Evolutionary conservation across 2,113 vertebrate species (phyloP).

Genomic region (Larimichthys polyactis): DNA sequence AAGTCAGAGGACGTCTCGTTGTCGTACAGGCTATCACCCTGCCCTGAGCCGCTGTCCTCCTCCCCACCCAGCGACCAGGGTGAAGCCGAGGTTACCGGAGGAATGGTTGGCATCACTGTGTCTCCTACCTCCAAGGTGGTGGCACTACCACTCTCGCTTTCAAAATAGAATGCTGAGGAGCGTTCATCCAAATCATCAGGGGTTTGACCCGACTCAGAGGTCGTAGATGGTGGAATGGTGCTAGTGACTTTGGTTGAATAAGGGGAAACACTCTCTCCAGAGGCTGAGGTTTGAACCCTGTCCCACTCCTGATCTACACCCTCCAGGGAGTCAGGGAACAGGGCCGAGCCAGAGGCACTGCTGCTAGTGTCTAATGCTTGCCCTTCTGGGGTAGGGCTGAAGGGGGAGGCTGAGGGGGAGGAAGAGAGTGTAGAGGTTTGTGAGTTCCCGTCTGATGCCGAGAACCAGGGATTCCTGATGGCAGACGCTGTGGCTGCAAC

Average conservation of each 20-base stretch:
- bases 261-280: constrained; percentile 68
- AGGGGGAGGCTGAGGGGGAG: constrained; percentile 46
- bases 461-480: constrained; percentile 73
- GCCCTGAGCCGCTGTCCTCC: constrained; percentile 94
- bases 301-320: constrained; percentile 85
- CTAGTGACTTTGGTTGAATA: constrained; percentile 16
- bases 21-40: constrained; percentile 91
- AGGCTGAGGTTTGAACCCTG: constrained; percentile 79
- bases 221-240: constrained; percentile 35
- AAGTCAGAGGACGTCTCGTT: constrained; percentile 97
- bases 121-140: constrained; percentile 38
- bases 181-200: constrained; percentile 70
- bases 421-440: constrained; percentile 73
- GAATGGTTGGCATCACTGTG: constrained; percentile 43
- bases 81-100: constrained; percentile 76
- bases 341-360: constrained; percentile 87
- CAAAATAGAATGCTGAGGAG: constrained; percentile 84
- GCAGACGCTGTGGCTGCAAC: constrained; percentile 79
- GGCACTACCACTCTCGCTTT: constrained; percentile 81
- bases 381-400: constrained; percentile 67
- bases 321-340: constrained; percentile 86
- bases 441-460: constrained; percentile 69
- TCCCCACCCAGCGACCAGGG: constrained; percentile 87
- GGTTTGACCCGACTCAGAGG: constrained; percentile 47
- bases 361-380: constrained; percentile 74